phyloP scores from a whole-genome alignment of 2,797 vertebrate species.

The Chromobotia macracanthus region DNA sequence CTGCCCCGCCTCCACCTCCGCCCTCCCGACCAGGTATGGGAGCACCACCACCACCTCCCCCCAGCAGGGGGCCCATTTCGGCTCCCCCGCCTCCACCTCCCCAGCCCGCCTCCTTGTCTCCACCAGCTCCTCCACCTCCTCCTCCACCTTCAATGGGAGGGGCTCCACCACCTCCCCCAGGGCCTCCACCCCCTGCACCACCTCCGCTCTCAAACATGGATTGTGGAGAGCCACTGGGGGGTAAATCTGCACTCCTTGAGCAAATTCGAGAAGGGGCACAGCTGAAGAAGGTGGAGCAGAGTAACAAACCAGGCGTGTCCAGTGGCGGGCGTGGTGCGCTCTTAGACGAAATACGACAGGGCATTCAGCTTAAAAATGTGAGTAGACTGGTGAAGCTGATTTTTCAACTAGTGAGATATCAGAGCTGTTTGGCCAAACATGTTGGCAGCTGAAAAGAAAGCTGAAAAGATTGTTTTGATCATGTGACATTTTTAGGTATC shows the following conservation, averaged over 20 bases:
- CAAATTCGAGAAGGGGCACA: constrained; percentile 92
- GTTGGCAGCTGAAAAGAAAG: background rate
- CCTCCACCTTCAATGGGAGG: constrained; percentile 57
- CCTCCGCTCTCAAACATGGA: constrained; percentile 78
- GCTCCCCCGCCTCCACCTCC: constrained; percentile 72
- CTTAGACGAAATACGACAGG: constrained; percentile 95
- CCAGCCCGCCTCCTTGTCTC: constrained; percentile 58
- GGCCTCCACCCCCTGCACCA: constrained; percentile 79
- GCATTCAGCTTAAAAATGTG: constrained; percentile 91
- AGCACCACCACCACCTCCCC: constrained; percentile 84
- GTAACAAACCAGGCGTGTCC: constrained; percentile 81
- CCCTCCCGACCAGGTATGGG: constrained; percentile 82
- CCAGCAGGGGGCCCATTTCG: constrained; percentile 69
- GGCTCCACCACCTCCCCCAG: constrained; percentile 71
- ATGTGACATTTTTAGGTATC: constrained; percentile 77
- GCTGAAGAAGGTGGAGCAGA: constrained; percentile 94
- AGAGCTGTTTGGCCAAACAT: background rate
- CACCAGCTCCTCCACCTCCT: constrained; percentile 49
- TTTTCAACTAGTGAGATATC: background rate
- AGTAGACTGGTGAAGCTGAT: constrained; percentile 61
- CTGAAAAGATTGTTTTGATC: background rate
- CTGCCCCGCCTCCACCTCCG: constrained; percentile 84
- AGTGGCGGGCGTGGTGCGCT: constrained; percentile 87
- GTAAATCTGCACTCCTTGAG: constrained; percentile 87
- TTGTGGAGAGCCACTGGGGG: constrained; percentile 72